Conservation (phyloP, 2,113 vertebrate genomes). For the Jacana jacana region DNA sequence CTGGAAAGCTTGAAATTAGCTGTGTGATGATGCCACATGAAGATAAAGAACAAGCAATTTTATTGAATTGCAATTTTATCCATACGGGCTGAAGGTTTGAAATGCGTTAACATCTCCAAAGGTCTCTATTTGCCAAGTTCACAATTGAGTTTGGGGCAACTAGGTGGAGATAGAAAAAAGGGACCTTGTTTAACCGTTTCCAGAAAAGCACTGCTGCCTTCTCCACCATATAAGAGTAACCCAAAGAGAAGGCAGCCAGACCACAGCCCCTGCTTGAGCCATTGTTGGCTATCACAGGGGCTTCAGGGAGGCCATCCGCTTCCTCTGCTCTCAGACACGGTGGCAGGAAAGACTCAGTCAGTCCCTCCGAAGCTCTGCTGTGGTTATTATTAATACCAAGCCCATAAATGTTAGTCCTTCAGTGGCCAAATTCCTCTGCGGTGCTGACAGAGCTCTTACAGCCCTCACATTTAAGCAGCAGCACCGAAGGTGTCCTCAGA, state of each 20-base stretch:
- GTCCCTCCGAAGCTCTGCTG: not conserved
- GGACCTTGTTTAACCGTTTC: not conserved
- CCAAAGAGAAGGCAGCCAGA: not conserved
- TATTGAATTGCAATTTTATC: slow-evolving; percentile 5
- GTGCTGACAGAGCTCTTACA: not conserved
- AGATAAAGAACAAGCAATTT: slow-evolving; percentile 48
- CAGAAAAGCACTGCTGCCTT: not conserved
- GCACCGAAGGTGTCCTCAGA: not conserved
- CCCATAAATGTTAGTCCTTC: not conserved
- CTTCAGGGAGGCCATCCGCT: not conserved
- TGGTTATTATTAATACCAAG: not conserved
- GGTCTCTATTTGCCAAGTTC: not conserved
- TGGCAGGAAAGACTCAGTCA: not conserved
- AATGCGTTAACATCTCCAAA: not conserved
- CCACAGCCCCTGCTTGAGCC: not conserved
- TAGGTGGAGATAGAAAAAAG: not conserved
- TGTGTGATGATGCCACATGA: not conserved
- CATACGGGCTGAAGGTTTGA: not conserved
- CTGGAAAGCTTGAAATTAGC: slow-evolving; percentile 59
- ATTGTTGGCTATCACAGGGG: not conserved
- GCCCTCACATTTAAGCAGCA: not conserved
- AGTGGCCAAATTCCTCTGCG: not conserved
- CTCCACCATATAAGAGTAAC: not conserved
- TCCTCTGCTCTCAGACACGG: not conserved
- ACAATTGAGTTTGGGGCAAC: not conserved